Evolutionary conservation across 1,140 invertebrate species (phyloP).

Genomic region (Semibalanus balanoides): DNA sequence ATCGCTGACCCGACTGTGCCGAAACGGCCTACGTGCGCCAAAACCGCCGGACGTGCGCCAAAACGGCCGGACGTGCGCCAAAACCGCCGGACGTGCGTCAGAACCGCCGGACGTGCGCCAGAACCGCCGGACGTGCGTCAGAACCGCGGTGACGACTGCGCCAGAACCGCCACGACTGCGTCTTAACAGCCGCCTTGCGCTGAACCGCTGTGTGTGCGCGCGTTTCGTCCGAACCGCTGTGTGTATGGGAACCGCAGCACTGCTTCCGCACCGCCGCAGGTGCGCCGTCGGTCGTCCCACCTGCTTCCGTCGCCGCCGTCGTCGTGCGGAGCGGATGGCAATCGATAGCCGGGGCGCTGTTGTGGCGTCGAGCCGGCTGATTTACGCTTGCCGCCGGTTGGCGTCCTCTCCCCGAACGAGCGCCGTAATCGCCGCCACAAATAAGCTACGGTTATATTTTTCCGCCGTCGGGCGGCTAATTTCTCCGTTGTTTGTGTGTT

Average conservation of each 20-base stretch:
- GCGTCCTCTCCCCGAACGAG: not conserved
- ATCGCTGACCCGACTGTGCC: too few species aligned
- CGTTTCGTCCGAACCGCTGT: too few species aligned
- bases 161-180: too few species aligned
- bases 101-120: not conserved
- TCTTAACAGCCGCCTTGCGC: too few species aligned
- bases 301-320: too few species aligned
- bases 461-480: not conserved
- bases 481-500: conserved; percentile 1
- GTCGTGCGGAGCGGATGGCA: not conserved
- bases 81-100: not conserved
- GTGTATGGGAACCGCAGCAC: too few species aligned
- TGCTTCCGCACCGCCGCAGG: too few species aligned
- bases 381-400: not conserved
- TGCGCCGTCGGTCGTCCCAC: not conserved
- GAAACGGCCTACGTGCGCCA: too few species aligned
- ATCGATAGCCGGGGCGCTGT: not conserved
- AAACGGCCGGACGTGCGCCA: not conserved
- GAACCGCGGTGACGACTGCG: not conserved
- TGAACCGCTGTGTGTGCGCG: too few species aligned
- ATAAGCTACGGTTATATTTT: not conserved
- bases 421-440: not conserved
- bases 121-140: not conserved
- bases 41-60: too few species aligned
- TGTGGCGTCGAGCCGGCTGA: not conserved